Conservation (phyloP, 2,113 vertebrate species). For the Vulpes vulpes region DNA sequence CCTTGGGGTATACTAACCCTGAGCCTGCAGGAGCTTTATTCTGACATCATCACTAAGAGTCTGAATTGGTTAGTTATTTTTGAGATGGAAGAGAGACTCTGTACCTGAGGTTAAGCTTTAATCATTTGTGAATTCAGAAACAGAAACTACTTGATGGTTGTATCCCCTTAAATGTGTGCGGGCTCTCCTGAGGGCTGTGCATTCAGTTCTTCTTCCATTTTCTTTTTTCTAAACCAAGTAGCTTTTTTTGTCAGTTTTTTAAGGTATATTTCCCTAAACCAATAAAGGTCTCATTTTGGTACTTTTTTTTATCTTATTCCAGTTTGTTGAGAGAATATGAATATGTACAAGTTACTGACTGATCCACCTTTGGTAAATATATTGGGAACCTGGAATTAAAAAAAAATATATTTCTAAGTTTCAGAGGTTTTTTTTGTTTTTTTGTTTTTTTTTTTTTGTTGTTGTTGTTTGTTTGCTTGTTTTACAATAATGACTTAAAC, state of each 20-base stretch:
- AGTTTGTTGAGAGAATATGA: neutral
- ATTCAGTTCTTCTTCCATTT: neutral
- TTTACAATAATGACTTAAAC: neutral
- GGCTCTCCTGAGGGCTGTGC: neutral
- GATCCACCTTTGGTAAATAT: neutral
- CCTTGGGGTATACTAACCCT: neutral
- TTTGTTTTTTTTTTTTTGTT: neutral
- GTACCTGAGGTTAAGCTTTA: neutral
- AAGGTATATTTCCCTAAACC: neutral
- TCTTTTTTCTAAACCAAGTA: neutral
- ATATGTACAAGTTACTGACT: neutral
- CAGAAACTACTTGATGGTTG: neutral
- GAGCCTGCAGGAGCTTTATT: neutral
- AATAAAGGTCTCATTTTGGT: neutral
- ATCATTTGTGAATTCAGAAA: slow-evolving; percentile 19
- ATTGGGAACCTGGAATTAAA: neutral
- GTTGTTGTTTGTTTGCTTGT: neutral
- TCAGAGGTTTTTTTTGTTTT: neutral
- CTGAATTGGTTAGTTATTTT: neutral
- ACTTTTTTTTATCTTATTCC: slow-evolving; percentile 23
- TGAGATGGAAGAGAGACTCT: neutral
- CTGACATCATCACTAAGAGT: neutral
- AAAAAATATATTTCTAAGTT: neutral
- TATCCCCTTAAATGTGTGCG: neutral
- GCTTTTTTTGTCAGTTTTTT: neutral